Conservation (phyloP, 2,888 invertebrate genomes). For the Ochropleura plecta region DNA sequence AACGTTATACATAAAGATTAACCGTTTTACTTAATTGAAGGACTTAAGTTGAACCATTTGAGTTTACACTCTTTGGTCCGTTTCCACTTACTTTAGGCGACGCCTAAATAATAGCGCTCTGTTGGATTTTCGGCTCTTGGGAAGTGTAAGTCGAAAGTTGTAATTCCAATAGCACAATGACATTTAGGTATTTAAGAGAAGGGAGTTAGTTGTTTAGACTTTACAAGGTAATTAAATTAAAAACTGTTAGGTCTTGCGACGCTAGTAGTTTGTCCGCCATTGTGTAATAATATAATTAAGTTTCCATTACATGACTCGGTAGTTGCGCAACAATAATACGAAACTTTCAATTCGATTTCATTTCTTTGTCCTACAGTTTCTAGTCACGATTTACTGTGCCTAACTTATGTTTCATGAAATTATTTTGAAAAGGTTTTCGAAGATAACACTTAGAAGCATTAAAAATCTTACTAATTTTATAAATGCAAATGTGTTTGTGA, state of each 20-base stretch:
- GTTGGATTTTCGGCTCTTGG: neutral
- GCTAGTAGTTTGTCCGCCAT: slow-evolving; percentile 10
- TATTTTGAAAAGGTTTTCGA: slow-evolving; percentile 36
- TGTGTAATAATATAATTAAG: slow-evolving; percentile 51
- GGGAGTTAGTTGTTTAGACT: slow-evolving; percentile 1
- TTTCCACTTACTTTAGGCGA: neutral
- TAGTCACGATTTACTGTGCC: slow-evolving; percentile 54
- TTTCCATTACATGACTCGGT: slow-evolving; percentile 51
- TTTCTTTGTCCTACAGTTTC: slow-evolving; percentile 49
- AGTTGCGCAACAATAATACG: slow-evolving; percentile 49
- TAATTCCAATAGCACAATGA: neutral
- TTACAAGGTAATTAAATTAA: slow-evolving; percentile 18
- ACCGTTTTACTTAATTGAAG: neutral
- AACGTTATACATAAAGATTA: neutral
- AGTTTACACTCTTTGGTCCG: neutral
- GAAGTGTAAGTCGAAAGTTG: neutral
- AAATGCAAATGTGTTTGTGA: no score
- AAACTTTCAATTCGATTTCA: slow-evolving; percentile 56
- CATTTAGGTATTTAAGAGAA: neutral
- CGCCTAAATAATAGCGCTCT: neutral
- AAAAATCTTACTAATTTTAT: no score
- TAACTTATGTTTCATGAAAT: slow-evolving; percentile 52
- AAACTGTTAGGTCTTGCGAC: slow-evolving; percentile 19
- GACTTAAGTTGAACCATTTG: neutral
- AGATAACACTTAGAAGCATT: slow-evolving; percentile 44